phyloP scores from a whole-genome alignment of 2,888 invertebrate species.

The Sarcophaga carnaria region DNA sequence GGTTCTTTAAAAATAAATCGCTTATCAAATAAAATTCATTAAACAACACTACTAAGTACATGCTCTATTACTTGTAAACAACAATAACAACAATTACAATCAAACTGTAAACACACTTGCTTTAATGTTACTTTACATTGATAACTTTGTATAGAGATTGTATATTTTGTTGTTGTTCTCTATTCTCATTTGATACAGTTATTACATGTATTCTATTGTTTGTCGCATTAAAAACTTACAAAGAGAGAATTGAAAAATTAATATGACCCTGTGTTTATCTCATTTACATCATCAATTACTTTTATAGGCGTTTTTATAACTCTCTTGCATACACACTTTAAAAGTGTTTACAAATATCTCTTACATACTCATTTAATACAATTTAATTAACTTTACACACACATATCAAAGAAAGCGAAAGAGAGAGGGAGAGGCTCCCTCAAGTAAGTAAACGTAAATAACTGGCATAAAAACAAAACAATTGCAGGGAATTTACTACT shows the following conservation, averaged over 20 bases:
- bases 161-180: background rate
- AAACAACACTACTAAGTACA: too few species aligned
- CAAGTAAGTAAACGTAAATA: too few species aligned
- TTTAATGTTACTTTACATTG: background rate
- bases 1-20: too few species aligned
- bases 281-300: slow-evolving; percentile 36
- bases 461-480: background rate
- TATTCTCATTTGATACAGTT: background rate
- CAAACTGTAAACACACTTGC: background rate
- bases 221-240: background rate
- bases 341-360: slow-evolving; percentile 60
- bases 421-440: background rate
- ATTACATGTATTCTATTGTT: background rate
- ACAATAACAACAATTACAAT: too few species aligned
- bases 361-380: slow-evolving; percentile 59
- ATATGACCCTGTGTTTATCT: slow-evolving; percentile 20
- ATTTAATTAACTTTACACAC: slow-evolving; percentile 61
- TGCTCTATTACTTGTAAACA: too few species aligned
- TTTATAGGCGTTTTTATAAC: slow-evolving; percentile 4
- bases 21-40: too few species aligned
- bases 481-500: background rate
- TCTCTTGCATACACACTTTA: slow-evolving; percentile 31
- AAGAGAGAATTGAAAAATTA: slow-evolving; percentile 9
- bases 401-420: background rate
- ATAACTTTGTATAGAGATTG: background rate